Percentiles rank a stretch among this genome's conserved stretches.
Evolutionary conservation across 2,113 vertebrate genomes (phyloP).

Genomic region (Cochlearius cochlearius): DNA sequence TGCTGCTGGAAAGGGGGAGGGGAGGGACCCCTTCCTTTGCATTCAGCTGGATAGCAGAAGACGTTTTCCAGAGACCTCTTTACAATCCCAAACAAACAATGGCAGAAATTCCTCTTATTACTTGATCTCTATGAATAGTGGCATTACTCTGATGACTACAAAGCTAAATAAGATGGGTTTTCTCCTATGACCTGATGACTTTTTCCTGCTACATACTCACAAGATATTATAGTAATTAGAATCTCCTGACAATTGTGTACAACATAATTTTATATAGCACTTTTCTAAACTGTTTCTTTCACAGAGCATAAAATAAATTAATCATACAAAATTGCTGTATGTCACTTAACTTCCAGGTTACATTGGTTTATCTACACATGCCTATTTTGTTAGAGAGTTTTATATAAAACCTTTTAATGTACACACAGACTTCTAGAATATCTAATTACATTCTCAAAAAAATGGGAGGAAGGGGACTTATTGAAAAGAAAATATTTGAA

Average conservation of each 20-base stretch:
- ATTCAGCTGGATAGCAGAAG: neutral
- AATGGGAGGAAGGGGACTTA: neutral
- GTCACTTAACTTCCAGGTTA: neutral
- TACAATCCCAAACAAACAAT: neutral
- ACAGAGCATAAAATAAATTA: neutral
- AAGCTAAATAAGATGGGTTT: neutral
- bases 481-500: slow-evolving; percentile 2
- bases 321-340: neutral
- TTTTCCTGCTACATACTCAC: neutral
- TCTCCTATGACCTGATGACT: neutral
- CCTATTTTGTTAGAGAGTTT: neutral
- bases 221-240: neutral
- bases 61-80: neutral
- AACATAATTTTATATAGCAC: neutral
- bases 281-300: neutral
- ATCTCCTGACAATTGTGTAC: neutral
- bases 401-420: neutral
- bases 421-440: neutral
- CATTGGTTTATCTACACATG: neutral
- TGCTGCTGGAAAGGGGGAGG: neutral
- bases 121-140: neutral
- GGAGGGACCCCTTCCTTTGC: neutral
- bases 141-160: neutral
- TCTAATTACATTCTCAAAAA: neutral
- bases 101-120: neutral